These are phyloP conservation scores for Scomber scombrus DNA, from an alignment of 2,113 vertebrate species.

Conservation along the genomic window DNA sequence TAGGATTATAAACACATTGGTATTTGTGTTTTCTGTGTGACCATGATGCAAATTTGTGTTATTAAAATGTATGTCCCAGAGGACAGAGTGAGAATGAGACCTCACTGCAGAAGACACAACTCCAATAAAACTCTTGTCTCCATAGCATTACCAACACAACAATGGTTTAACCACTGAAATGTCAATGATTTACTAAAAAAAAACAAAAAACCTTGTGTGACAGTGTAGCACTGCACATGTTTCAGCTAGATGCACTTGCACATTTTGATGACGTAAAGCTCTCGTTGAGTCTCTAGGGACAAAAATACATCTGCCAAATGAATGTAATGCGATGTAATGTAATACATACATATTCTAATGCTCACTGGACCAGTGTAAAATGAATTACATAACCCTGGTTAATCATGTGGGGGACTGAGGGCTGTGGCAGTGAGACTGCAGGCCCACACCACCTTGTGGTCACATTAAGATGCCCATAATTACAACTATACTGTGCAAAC, in stretches of 20 bases:
- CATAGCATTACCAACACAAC: not conserved
- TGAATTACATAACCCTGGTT: constrained; percentile 50
- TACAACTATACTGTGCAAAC: not conserved
- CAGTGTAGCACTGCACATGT: too few relatives aligned
- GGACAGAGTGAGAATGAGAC: constrained; percentile 9
- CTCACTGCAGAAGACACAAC: not conserved
- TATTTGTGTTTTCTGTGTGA: constrained; percentile 34
- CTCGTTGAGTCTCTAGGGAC: not conserved
- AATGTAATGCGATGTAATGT: not conserved
- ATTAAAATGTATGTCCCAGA: constrained; percentile 33
- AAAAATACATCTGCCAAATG: not conserved
- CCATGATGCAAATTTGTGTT: constrained; percentile 7
- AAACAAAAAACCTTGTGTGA: not conserved
- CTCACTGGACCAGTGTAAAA: constrained; percentile 13
- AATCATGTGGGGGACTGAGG: constrained; percentile 12
- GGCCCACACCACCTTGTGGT: constrained; percentile 77
- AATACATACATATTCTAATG: too few relatives aligned
- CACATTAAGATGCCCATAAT: constrained; percentile 21
- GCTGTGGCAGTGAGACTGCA: constrained; percentile 25
- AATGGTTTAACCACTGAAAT: not conserved
- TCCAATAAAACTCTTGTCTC: not conserved
- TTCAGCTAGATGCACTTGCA: not conserved
- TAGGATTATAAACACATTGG: constrained; percentile 44
- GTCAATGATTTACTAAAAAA: not conserved
- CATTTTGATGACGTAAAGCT: not conserved